A percentile compares a stretch with the other conserved stretches of the same genome.
Conservation (phyloP, 2,888 invertebrate species). For the Polia nebulosa region DNA sequence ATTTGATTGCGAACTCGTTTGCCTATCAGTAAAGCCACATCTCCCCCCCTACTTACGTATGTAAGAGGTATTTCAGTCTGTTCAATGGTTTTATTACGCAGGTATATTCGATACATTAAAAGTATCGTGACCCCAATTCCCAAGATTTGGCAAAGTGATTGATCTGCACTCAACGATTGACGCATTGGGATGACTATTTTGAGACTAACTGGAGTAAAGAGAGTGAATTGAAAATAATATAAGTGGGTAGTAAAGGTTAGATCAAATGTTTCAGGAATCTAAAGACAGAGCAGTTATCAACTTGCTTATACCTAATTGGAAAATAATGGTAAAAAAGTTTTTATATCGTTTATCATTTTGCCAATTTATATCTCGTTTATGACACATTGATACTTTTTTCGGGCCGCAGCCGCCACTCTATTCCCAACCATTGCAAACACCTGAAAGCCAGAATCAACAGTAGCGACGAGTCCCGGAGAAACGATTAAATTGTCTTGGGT, state of each 20-base stretch:
- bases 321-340: no score
- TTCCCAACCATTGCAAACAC: no score
- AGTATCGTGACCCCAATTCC: slow-evolving; percentile 46
- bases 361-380: no score
- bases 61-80: slow-evolving; percentile 16
- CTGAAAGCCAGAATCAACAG: no score
- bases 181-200: slow-evolving; percentile 46
- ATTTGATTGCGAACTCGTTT: not conserved
- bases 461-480: no score
- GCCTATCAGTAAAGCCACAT: slow-evolving; percentile 4
- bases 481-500: no score
- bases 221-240: slow-evolving; percentile 20
- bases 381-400: no score
- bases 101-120: slow-evolving; percentile 45
- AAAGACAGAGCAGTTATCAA: not conserved
- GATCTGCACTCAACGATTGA: slow-evolving; percentile 58
- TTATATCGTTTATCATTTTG: no score
- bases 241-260: not conserved
- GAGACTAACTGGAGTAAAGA: slow-evolving; percentile 20
- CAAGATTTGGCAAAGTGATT: slow-evolving; percentile 52
- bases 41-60: not conserved
- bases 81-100: slow-evolving; percentile 32
- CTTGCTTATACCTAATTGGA: no score
- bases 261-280: not conserved
- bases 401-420: no score